Conservation (phyloP, 2,797 vertebrate genomes). For the Brachyalestes nurse region DNA sequence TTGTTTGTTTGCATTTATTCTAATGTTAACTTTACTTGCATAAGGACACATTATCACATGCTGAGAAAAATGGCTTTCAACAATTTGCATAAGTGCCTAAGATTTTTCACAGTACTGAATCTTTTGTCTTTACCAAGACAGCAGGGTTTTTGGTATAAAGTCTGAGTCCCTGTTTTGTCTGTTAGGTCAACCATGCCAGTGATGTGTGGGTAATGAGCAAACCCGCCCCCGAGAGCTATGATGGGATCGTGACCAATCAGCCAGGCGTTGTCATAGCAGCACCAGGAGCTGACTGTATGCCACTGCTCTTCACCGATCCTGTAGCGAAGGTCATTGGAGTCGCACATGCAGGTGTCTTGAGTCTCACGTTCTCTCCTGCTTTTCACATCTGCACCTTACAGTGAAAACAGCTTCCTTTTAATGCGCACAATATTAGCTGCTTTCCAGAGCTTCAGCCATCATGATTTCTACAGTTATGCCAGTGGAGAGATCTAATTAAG, state of each 20-base stretch:
- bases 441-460: background rate
- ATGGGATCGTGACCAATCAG: slow-evolving; percentile 86
- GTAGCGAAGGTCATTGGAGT: slow-evolving; percentile 85
- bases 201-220: slow-evolving; percentile 85
- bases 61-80: too few relatives aligned
- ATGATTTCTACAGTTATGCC: background rate
- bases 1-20: too few relatives aligned
- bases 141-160: background rate
- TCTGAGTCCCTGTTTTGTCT: slow-evolving; percentile 16
- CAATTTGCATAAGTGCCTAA: too few relatives aligned
- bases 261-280: slow-evolving; percentile 84
- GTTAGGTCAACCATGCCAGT: slow-evolving; percentile 85
- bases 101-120: too few relatives aligned
- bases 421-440: background rate
- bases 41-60: too few relatives aligned
- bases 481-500: background rate
- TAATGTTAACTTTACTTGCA: too few relatives aligned
- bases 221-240: slow-evolving; percentile 83
- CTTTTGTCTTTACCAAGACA: background rate
- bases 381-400: background rate
- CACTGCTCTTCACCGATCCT: slow-evolving; percentile 90
- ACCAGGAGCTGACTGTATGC: slow-evolving; percentile 93
- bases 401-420: background rate
- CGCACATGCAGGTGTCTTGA: slow-evolving; percentile 86
- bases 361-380: background rate